A percentile compares a stretch with the other conserved stretches of the same genome.
These are phyloP conservation scores for Tachysurus fulvidraco DNA, from an alignment of 2,113 vertebrate genomes.

Conservation along the genomic window DNA sequence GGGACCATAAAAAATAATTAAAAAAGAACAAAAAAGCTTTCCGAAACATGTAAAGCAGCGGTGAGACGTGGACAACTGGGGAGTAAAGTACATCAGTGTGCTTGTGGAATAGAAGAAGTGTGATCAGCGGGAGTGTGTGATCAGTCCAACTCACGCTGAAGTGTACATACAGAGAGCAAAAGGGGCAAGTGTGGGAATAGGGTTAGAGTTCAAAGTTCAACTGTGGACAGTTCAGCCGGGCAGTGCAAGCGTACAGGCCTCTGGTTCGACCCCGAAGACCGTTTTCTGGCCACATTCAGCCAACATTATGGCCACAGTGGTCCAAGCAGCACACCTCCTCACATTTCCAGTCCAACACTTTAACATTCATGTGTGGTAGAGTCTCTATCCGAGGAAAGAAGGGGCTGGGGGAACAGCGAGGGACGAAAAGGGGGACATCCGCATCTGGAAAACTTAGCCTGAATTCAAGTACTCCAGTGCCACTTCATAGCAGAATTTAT, in stretches of 20 bases:
- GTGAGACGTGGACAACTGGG: constrained; percentile 17
- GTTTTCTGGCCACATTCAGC: constrained; percentile 8
- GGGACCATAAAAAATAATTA: background rate
- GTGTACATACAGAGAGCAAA: constrained; percentile 47
- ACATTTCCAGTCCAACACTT: constrained; percentile 45
- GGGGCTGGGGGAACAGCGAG: constrained; percentile 9
- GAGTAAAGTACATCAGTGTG: constrained; percentile 44
- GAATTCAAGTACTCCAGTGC: constrained; percentile 96
- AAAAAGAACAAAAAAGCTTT: background rate
- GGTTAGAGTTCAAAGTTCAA: constrained; percentile 26
- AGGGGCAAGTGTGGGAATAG: background rate
- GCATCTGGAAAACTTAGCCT: constrained; percentile 72
- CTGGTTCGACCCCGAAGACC: constrained; percentile 20
- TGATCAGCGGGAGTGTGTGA: constrained; percentile 39
- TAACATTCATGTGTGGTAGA: constrained; percentile 45
- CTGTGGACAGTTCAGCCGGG: constrained; percentile 44
- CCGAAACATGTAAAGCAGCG: background rate
- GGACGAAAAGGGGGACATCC: background rate
- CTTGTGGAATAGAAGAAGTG: constrained; percentile 12
- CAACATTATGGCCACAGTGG: constrained; percentile 2
- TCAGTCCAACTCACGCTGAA: constrained; percentile 44
- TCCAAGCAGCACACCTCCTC: constrained; percentile 32
- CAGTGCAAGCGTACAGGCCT: constrained; percentile 49
- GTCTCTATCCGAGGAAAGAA: constrained; percentile 38
- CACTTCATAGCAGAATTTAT: constrained; percentile 98